Base-by-base conservation (phyloP, 2,888 invertebrate genomes). In the Leptopterna dolabrata region DNA sequence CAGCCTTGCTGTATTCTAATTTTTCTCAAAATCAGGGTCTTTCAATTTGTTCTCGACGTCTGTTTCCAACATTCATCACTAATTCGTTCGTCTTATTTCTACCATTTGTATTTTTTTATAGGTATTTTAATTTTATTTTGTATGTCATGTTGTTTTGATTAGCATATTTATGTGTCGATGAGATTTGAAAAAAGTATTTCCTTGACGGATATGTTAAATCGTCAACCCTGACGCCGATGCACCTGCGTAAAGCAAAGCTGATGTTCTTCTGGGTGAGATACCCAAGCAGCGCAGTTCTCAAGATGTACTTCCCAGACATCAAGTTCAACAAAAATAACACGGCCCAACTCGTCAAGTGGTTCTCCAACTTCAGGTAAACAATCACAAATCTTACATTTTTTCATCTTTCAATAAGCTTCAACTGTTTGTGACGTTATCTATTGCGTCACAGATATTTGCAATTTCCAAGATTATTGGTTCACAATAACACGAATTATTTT, bases 241-340 rank as follows among this genome's bases (percentile, higher is more conserved):
- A 99, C 94, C 96, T 99, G 91, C 95, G 99, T 92, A 99, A 99
- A 93, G 99, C 99, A 90, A 99, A 99, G 94, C 95, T 99, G 93
- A 99, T 99, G 99, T 99, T 99, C 96, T 99, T 99, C 96, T 99
- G 98, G 97, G 98, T 98, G 91, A 95, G 99, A 91, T 99, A 99
- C 93, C 99, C 99, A 89, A 98, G 98, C 93, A 99, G 99, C 89
- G 97, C 98, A 91, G 97, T 99, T 91, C 96, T 99, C 93, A 99
- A 99, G 94, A 98, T 98, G 96, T 99, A 98, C 95, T 99, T 99
- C 95, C 99, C 99, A 70, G 99, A 99, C 94, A 99, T 99, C 94
- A 98, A 98, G 93, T 99, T 99, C 95, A 99, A 99, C 95, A 99
- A 99, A 94, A 99, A 99, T 94, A 99, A 99, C 94, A 99, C 99